Evolutionary conservation across 1,140 invertebrate species (phyloP), one percentile per base, ranked within the genome.

Genomic region (Solen grandis): DNA sequence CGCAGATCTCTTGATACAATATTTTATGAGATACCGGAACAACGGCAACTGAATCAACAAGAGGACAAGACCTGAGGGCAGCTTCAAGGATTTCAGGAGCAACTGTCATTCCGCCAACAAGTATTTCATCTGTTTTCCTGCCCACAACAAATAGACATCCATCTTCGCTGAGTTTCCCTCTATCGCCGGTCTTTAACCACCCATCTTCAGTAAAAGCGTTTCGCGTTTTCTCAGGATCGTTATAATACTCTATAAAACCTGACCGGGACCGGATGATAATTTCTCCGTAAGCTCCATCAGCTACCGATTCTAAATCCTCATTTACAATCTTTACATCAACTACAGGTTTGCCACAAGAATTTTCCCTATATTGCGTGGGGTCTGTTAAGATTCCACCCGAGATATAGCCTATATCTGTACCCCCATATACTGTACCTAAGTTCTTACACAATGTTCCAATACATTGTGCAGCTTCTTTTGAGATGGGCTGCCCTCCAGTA

Each of bases 171-270:
- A 88, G 59, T 22, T 57, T 55, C 0, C 90, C 92, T 35, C 93
- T 81, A 81, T 93, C 92, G 31, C 92, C 92, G 8, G 91, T 92
- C 66, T 90, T 88, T 22, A 91, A 82, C 90, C 90, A 93, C 0
- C 92, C 93, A 62, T 93, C 92, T 0, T 68, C 62, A 55, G 93
- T 91, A 14, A 93, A 50, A 2, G 82, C 83, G 62, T 91, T 87
- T 33, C 79, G 81, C 8, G 92, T 93, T 66, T 88, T 86, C 62
- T 91, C 91, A 16, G 87, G 86, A 68, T 92, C 85, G 81, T 88
- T 89, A 77, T 85, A 98, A 92, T 99, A 99, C 0, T 96, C 96
- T 78, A 89, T 86, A 80, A 93, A 91, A 27, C 90, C 29, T 22
- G 25, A n/a, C 0, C 35, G 5, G 27, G 13, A 27, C 16, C 63